phyloP scores from a whole-genome alignment of 2,113 vertebrate genomes.

The Lasiurus borealis region DNA sequence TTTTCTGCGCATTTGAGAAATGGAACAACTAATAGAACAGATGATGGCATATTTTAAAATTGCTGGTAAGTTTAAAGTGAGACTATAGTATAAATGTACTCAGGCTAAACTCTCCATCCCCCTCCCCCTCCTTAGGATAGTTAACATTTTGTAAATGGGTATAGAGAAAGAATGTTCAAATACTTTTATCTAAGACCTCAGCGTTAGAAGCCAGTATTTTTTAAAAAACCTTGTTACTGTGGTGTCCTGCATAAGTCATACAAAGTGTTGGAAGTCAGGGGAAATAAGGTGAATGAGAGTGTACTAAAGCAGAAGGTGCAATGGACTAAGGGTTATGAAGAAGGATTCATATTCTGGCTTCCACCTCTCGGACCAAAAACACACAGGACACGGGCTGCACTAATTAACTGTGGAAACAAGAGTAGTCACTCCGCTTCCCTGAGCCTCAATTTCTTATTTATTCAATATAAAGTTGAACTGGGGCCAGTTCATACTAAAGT shows the following conservation, averaged over 20 bases:
- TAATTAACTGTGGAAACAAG: background rate
- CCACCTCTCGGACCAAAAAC: background rate
- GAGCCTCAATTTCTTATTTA: background rate
- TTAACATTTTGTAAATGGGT: background rate
- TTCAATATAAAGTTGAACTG: background rate
- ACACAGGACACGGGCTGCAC: accelerated
- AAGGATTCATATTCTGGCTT: background rate
- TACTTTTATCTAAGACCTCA: background rate
- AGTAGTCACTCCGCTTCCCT: background rate
- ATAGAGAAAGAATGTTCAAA: background rate
- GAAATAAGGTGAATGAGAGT: background rate
- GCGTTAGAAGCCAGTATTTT: background rate
- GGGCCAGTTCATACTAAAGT: background rate
- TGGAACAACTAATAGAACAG: background rate
- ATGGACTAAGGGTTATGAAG: background rate
- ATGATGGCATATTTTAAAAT: background rate
- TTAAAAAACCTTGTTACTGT: background rate
- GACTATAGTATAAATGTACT: background rate
- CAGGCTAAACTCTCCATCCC: background rate
- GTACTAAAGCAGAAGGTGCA: background rate
- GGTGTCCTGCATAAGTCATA: background rate
- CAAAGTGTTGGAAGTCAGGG: accelerated
- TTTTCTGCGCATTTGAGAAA: background rate
- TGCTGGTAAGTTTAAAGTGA: background rate
- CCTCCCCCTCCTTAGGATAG: background rate